A percentile compares a stretch with the other conserved stretches of the same genome.
Conservation (phyloP, 2,113 vertebrate species). For the Murina feae region DNA sequence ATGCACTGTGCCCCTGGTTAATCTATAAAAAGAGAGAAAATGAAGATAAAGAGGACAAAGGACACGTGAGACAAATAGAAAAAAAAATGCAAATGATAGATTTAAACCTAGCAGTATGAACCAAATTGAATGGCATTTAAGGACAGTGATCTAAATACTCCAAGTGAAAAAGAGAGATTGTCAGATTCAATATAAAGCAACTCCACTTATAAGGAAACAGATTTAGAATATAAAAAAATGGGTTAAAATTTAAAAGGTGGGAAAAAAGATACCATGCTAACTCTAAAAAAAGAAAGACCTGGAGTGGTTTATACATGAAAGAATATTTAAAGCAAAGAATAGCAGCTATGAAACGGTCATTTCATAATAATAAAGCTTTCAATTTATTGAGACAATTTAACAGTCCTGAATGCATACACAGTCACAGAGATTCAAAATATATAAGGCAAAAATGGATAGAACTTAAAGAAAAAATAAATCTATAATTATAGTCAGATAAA, state of each 20-base stretch:
- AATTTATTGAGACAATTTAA: neutral
- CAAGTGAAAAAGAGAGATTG: neutral
- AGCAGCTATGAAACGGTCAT: neutral
- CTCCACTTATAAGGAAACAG: neutral
- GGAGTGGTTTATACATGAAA: neutral
- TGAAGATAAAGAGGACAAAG: neutral
- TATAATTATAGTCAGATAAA: neutral
- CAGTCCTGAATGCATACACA: neutral
- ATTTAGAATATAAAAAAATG: neutral
- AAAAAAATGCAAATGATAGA: neutral
- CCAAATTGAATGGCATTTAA: neutral
- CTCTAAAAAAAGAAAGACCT: neutral
- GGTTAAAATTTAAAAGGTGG: neutral
- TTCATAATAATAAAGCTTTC: neutral
- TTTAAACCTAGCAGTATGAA: neutral
- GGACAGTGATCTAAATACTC: neutral
- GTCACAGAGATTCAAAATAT: neutral
- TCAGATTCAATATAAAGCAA: neutral
- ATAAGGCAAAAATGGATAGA: neutral
- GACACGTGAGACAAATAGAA: neutral
- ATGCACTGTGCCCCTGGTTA: neutral
- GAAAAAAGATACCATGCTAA: neutral
- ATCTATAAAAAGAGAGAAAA: constrained; percentile 10
- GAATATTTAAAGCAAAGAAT: neutral
- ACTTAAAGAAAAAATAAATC: neutral